These are phyloP conservation scores for Octonoba sinensis DNA, from an alignment of 2,888 invertebrate genomes.

Conservation along the genomic window DNA sequence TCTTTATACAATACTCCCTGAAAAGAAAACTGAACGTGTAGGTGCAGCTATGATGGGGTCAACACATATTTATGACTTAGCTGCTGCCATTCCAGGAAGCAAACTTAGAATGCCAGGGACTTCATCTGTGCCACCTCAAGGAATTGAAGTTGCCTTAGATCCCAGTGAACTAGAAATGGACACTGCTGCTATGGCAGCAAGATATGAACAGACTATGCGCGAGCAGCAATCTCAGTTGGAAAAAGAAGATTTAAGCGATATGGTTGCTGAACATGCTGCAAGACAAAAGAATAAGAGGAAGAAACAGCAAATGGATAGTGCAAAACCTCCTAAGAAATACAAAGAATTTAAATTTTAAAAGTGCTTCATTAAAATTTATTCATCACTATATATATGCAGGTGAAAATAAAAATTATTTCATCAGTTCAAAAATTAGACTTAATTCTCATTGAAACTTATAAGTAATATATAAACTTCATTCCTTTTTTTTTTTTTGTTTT, in stretches of 20 bases:
- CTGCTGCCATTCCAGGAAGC: conserved; percentile 73
- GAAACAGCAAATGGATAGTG: conserved; percentile 82
- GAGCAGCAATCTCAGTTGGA: conserved; percentile 90
- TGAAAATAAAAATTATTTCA: not conserved
- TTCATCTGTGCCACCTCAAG: conserved; percentile 68
- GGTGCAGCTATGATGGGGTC: conserved; percentile 93
- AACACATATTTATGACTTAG: conserved; percentile 96
- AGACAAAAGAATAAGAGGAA: conserved; percentile 96
- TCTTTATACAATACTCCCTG: conserved; percentile 94
- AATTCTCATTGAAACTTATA: too few relatives aligned
- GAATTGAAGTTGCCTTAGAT: conserved; percentile 93
- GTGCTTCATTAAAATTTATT: not conserved
- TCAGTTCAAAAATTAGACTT: too few relatives aligned
- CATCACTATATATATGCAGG: not conserved
- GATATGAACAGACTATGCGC: conserved; percentile 95
- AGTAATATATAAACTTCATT: too few relatives aligned
- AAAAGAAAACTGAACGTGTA: conserved; percentile 90
- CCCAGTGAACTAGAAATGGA: conserved; percentile 97
- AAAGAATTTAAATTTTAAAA: conserved; percentile 96
- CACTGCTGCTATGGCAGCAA: conserved; percentile 93
- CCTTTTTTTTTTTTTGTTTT: too few relatives aligned
- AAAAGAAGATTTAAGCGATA: conserved; percentile 96
- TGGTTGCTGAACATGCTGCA: conserved; percentile 98
- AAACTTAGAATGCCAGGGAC: conserved; percentile 45
- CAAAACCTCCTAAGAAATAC: conserved; percentile 94